phyloP scores from a whole-genome alignment of 1,140 invertebrate species.

The Pseudomyrmex gracilis region DNA sequence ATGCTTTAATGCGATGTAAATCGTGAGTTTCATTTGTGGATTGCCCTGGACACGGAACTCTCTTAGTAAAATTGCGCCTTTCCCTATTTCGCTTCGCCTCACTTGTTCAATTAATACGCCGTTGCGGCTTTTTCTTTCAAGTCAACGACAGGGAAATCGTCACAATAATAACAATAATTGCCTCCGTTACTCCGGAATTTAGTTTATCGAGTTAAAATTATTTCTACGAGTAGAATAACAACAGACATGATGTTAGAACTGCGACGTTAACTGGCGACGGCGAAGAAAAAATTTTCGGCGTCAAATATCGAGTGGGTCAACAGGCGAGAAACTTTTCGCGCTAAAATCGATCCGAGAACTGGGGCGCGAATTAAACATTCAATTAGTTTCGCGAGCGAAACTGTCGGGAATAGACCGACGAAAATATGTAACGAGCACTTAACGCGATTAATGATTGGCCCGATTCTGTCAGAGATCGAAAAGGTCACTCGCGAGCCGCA shows the following conservation, averaged over 20 bases:
- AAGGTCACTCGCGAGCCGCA: conserved; percentile 16
- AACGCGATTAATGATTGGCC: conserved; percentile 36
- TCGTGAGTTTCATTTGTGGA: neutral
- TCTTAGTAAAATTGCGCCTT: neutral
- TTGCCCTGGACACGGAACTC: neutral
- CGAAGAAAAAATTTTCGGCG: neutral
- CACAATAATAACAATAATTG: neutral
- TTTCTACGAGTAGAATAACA: neutral
- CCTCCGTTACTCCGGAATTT: too few species aligned
- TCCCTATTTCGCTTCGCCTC: neutral
- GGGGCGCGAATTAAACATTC: conserved; percentile 57
- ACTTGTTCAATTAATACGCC: too few species aligned
- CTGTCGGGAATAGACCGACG: conserved; percentile 29
- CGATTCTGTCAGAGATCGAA: neutral
- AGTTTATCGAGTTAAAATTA: neutral
- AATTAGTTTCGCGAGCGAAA: conserved; percentile 9
- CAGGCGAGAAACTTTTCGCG: conserved; percentile 25
- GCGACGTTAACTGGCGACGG: too few species aligned
- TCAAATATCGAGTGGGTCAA: conserved; percentile 29
- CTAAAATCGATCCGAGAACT: conserved; percentile 56
- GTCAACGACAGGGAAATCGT: too few species aligned
- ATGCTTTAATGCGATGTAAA: conserved; percentile 28
- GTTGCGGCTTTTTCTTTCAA: too few species aligned
- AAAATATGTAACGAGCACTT: conserved; percentile 48
- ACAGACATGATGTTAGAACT: neutral